Evolutionary conservation across 2,888 invertebrate species (phyloP), one percentile per base, ranked within the genome.

Genomic region (Harpalus rubripes): DNA sequence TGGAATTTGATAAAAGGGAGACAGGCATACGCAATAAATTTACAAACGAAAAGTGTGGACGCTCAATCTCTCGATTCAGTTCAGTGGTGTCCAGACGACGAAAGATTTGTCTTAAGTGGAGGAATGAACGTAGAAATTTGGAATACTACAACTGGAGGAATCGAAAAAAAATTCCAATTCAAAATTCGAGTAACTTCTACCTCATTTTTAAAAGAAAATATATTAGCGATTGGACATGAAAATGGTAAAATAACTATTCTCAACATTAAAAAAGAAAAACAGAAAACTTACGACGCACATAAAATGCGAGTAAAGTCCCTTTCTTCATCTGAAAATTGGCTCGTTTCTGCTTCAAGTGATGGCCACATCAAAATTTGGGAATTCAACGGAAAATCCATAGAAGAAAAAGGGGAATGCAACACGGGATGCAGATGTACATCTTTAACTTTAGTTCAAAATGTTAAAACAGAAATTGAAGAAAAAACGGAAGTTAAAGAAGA

Each of bases 1-100:
- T 99, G 99, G 99, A 98, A 99, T 92, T 92, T 99, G 86, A 93
- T 98, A 0, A 98, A 97, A 90, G 98, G 98, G 0, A 94, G 98
- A 86, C 95, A 95, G 88, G 98, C 98, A 0, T 98, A 96, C 90
- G 95, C 96, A 0, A 96, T 96, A n/a, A 98, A 98, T 90, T 92
- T 98, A 44, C 94, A 95, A 86, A 95, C 93, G 88, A 95, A 95
- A 91, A 93, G 93, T 86, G 92, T 93, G 74, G 90, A 91, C 86
- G 87, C 90, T 0, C 90, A 87, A 86, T 89, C 88, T 85, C 85
- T 90, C 76, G 89, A 89, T 61, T 88, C 87, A 85, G 88, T 91
- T 41, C 76, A 87, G 81, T 98, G 97, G 95, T 95, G 96, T 76
- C 95, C 96, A 4, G 93, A 93, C 88, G 98, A 97, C 18, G 93